phyloP scores from a whole-genome alignment of 1,140 invertebrate genomes.

The Homarus americanus region DNA sequence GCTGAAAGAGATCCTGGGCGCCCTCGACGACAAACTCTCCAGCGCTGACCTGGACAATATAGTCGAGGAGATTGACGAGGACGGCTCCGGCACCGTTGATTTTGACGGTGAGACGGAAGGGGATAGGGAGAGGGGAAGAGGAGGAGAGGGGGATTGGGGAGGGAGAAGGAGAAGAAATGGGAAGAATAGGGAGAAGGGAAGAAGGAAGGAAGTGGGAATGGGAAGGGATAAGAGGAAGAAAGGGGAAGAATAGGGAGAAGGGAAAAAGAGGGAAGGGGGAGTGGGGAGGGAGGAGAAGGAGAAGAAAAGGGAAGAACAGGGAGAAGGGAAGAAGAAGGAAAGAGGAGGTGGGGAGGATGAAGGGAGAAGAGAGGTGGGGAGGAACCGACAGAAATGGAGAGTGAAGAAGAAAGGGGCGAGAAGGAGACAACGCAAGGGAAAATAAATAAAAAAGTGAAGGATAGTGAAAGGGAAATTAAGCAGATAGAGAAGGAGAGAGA shows the following conservation, averaged over 20 bases:
- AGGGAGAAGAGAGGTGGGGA: neutral
- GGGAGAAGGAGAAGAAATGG: neutral
- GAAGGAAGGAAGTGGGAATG: neutral
- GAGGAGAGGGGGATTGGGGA: neutral
- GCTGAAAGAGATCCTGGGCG: constrained; percentile 36
- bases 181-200: neutral
- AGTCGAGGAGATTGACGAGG: constrained; percentile 33
- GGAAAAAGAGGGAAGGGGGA: neutral
- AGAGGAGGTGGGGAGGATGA: neutral
- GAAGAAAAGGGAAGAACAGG: neutral
- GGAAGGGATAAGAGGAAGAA: neutral
- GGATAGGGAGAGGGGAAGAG: neutral
- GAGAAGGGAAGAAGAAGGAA: neutral
- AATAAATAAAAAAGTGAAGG: neutral
- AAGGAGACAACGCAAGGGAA: neutral
- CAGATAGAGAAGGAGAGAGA: neutral
- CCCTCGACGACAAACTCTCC: constrained; percentile 23
- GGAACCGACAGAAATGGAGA: neutral
- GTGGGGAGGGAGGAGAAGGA: neutral
- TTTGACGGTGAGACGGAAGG: neutral
- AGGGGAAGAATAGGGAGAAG: neutral
- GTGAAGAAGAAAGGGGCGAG: neutral
- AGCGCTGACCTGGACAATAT: constrained; percentile 37
- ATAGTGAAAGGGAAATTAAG: neutral
- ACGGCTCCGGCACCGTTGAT: constrained; percentile 27